These are phyloP conservation scores for Ceratotherium simum DNA, from an alignment of 2,113 vertebrate species.

Conservation along the genomic window DNA sequence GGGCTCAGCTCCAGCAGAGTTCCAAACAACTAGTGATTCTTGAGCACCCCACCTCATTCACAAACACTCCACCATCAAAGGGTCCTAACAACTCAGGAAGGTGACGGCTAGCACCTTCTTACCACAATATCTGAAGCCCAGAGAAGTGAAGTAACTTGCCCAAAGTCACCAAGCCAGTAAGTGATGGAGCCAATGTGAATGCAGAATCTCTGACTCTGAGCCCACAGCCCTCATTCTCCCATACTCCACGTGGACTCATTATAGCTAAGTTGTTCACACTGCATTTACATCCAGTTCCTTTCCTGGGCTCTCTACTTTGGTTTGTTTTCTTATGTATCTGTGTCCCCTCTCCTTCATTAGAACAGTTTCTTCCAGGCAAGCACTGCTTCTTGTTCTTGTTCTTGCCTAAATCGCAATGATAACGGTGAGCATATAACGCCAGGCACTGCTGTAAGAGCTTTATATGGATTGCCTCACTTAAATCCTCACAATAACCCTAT, in stretches of 20 bases:
- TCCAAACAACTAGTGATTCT: not conserved
- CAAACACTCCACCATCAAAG: too few species aligned
- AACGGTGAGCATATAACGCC: fast-evolving
- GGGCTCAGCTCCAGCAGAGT: not conserved
- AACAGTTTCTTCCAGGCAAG: not conserved
- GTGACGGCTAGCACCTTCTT: not conserved
- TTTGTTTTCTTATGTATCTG: not conserved
- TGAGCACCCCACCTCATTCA: not conserved
- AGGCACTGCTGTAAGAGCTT: not conserved
- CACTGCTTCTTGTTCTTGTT: not conserved
- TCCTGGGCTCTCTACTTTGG: fast-evolving
- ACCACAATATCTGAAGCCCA: not conserved
- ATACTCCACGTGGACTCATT: fast-evolving
- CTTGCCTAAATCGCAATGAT: not conserved
- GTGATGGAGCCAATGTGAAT: fast-evolving
- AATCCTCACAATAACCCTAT: not conserved
- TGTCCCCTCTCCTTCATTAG: not conserved
- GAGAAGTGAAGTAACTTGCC: not conserved
- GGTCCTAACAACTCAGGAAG: not conserved
- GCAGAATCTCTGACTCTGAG: not conserved
- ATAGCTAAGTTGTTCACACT: fast-evolving
- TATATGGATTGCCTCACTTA: fast-evolving
- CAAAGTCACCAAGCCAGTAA: not conserved
- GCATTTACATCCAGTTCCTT: fast-evolving
- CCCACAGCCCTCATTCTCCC: too few species aligned